These are phyloP conservation scores for Hypothenemus hampei DNA, from an alignment of 1,140 invertebrate genomes.

Conservation along the genomic window DNA sequence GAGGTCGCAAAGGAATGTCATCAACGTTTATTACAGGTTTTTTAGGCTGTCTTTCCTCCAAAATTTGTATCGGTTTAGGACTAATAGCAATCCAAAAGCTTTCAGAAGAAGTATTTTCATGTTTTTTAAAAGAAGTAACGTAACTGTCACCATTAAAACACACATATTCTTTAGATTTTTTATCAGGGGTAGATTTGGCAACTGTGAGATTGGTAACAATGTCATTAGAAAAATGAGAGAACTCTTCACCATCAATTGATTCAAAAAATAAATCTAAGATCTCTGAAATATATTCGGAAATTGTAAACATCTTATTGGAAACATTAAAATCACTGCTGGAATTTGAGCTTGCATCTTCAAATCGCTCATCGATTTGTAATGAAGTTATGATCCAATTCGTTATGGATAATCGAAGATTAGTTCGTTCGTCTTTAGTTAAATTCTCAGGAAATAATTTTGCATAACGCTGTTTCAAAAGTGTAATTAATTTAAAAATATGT, in stretches of 20 bases:
- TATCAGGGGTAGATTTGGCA: conserved; percentile 31
- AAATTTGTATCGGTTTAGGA: conserved; percentile 7
- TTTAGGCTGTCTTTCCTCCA: not conserved
- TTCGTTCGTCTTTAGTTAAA: conserved; percentile 32
- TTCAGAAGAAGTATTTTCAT: conserved; percentile 32
- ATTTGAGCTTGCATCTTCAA: conserved; percentile 14
- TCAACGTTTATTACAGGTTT: conserved; percentile 36
- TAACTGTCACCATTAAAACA: not conserved
- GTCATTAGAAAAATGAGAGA: conserved; percentile 23
- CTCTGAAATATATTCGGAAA: conserved; percentile 41
- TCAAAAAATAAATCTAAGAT: conserved; percentile 41
- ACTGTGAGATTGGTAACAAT: conserved; percentile 12
- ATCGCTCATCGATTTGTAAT: conserved; percentile 29
- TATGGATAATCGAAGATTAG: conserved; percentile 34
- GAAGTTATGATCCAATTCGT: conserved; percentile 29
- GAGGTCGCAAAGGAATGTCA: conserved; percentile 39
- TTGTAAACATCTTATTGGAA: conserved; percentile 38
- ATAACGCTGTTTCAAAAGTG: conserved; percentile 33
- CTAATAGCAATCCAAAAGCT: conserved; percentile 39
- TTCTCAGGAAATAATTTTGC: conserved; percentile 28
- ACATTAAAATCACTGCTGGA: conserved; percentile 22
- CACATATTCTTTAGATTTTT: not conserved
- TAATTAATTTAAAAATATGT: conserved; percentile 34
- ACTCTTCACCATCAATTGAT: conserved; percentile 18
- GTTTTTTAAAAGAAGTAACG: conserved; percentile 34